Conservation (phyloP, 1,140 invertebrate species). For the Polypedilum pembai region DNA sequence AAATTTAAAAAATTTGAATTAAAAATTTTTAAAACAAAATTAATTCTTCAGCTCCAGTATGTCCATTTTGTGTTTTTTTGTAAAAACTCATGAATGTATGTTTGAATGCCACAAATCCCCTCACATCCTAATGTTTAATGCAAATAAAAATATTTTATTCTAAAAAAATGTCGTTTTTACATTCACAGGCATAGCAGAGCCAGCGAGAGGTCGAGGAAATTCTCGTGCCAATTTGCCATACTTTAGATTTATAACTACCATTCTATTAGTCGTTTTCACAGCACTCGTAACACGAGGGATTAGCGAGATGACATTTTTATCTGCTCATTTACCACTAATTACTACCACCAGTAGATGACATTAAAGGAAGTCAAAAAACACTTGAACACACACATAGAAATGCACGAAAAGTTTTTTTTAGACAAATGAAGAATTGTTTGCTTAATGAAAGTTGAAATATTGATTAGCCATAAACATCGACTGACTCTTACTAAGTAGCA, state of each 20-base stretch:
- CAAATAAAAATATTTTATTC: no score
- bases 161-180: background rate
- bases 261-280: conserved; percentile 10
- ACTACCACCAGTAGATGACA: conserved; percentile 24
- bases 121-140: no score
- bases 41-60: no score
- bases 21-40: no score
- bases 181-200: background rate
- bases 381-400: background rate
- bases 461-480: no score
- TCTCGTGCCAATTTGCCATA: conserved; percentile 25
- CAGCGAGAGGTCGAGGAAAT: conserved; percentile 12
- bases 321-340: conserved; percentile 25
- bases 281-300: background rate
- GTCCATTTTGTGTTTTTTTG: no score
- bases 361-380: background rate
- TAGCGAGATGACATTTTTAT: conserved; percentile 26
- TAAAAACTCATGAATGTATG: no score
- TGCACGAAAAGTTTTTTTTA: background rate
- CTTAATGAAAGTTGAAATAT: no score
- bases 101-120: no score
- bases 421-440: no score
- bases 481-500: background rate
- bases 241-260: conserved; percentile 20
- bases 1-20: no score